Conservation (phyloP, 2,797 vertebrate genomes). For the Sus cebifrons region DNA sequence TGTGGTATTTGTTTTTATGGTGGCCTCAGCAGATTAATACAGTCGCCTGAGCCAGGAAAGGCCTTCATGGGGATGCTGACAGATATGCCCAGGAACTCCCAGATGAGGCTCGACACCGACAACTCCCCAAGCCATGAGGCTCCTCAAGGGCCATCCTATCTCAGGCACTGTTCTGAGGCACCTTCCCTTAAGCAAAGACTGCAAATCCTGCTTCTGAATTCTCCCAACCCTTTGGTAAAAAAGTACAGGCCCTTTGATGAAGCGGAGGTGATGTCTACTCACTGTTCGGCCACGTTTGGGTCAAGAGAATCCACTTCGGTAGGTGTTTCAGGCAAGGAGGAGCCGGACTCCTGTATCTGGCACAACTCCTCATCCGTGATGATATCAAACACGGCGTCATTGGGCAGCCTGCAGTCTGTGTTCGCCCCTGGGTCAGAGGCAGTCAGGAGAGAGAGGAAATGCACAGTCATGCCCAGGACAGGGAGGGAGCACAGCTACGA, state of each 20-base stretch:
- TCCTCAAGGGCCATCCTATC: neutral
- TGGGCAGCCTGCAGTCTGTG: slow-evolving; percentile 89
- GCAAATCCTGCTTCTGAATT: neutral
- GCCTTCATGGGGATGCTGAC: neutral
- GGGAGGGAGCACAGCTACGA: neutral
- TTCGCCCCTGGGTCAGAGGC: slow-evolving; percentile 87
- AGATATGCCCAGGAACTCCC: neutral
- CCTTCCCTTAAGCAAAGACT: neutral
- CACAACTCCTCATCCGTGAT: slow-evolving; percentile 98
- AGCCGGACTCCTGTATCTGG: slow-evolving; percentile 94
- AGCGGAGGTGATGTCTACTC: slow-evolving; percentile 86
- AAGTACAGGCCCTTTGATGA: neutral
- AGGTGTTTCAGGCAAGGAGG: slow-evolving; percentile 92
- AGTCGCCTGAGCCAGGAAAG: neutral
- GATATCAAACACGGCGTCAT: slow-evolving; percentile 95
- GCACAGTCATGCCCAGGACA: neutral
- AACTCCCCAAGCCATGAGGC: neutral
- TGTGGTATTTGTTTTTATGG: neutral
- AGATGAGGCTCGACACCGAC: neutral
- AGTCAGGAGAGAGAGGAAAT: slow-evolving; percentile 66
- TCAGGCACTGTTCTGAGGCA: neutral
- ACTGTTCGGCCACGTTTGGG: slow-evolving; percentile 92
- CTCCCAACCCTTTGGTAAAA: neutral
- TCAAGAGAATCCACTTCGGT: slow-evolving; percentile 89
- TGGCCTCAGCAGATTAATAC: neutral